Base-by-base conservation (phyloP, 2,888 invertebrate genomes). In the Cactoblastis cactorum region DNA sequence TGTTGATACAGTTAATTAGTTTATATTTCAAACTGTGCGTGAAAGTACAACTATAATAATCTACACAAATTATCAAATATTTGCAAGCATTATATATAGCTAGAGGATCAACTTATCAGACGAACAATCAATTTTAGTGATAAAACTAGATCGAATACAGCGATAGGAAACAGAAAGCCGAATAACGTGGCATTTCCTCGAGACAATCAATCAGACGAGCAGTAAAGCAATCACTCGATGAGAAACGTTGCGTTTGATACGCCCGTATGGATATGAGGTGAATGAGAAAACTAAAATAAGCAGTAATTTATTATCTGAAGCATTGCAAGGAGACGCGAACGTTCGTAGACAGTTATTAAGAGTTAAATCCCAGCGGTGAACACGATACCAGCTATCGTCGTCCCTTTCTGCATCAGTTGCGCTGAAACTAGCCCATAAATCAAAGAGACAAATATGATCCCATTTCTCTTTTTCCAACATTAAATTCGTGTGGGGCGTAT, bases 221-320 rank as follows among this genome's bases (percentile, higher is more conserved):
- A 49, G 58, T 65, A 65, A 65, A 71, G 69, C 62, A 71, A 77
- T 77, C 69, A 69, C 65, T 84, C 81, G 77, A 63, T 79, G 77
- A 79, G 77, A 80, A 78, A 74, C 71, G 71, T 75, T 72, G 68
- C 69, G 71, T 65, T 77, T 75, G 79, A 81, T 78, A 77, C 70
- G 69, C 68, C 70, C 67, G 69, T 71, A 72, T 68, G 71, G 70
- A 71, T 73, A 75, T 39, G 32, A 71, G 71, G 71, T 84, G 84
- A 83, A 84, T 84, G 85, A 81, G 80, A 69, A 79, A 77, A 80
- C 86, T 87, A 86, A 88, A 87, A 85, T 87, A 84, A 88, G 85
- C 79, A 66, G 71, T 77, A 74, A 88, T 88, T 84, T 84, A 88
- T 87, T 80, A 86, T 75, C 70, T 71, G 77, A 77, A 79, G 80